Evolutionary conservation across 30 jellyfish, hydroid and myxozoan species (phyloP).

Genomic region (Turritopsis rubra): DNA sequence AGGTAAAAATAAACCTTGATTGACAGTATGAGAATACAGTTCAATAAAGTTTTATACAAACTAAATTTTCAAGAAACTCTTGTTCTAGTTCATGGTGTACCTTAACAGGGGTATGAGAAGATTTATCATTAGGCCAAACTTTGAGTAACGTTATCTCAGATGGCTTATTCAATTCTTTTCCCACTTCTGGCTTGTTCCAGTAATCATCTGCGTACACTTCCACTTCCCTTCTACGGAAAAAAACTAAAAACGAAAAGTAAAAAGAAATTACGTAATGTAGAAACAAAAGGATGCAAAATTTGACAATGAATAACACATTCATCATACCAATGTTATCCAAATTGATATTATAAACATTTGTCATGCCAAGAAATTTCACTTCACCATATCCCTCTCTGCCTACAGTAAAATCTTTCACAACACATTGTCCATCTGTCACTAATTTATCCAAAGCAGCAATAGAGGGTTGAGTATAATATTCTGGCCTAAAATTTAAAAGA

Average conservation of each 20-base stretch:
- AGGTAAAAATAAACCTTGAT: too few relatives aligned
- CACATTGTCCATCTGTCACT: slow-evolving; percentile 50
- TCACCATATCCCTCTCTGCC: slow-evolving; percentile 96
- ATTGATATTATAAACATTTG: slow-evolving; percentile 69
- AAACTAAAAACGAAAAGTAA: slow-evolving; percentile 39
- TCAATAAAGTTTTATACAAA: too few relatives aligned
- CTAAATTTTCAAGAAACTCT: too few relatives aligned
- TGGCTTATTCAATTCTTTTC: slow-evolving; percentile 71
- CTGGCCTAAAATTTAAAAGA: slow-evolving; percentile 50
- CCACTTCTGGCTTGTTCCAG: slow-evolving; percentile 76
- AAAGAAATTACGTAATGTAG: neutral
- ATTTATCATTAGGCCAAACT: slow-evolving; percentile 90
- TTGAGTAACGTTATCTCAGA: slow-evolving; percentile 79
- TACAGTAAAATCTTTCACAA: slow-evolving; percentile 64
- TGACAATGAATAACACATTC: neutral
- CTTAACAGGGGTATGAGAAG: slow-evolving; percentile 85
- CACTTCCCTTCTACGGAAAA: slow-evolving; percentile 80
- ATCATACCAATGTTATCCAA: slow-evolving; percentile 77
- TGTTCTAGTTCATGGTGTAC: too few relatives aligned
- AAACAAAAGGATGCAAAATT: neutral
- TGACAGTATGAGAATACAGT: too few relatives aligned
- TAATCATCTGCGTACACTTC: slow-evolving; percentile 93
- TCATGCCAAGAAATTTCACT: slow-evolving; percentile 78
- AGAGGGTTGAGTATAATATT: slow-evolving; percentile 76
- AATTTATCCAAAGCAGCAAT: slow-evolving; percentile 48